Percentiles rank a stretch among this genome's conserved stretches.
Conservation (phyloP, 2,888 invertebrate genomes). For the Andricus quercusramuli region DNA sequence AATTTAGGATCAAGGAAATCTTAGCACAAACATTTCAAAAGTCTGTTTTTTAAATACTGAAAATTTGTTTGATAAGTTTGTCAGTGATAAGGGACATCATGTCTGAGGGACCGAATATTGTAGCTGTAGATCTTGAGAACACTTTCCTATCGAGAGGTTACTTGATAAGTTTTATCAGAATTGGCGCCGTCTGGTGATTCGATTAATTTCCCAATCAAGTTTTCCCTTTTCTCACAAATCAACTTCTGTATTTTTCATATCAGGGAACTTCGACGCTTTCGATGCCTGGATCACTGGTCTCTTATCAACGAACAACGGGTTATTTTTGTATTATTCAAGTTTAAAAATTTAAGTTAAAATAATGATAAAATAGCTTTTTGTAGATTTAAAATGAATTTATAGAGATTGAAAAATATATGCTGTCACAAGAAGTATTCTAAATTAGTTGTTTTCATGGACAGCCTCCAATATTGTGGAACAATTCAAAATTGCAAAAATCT, state of each 20-base stretch:
- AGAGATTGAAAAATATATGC: too few species aligned
- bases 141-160: constrained; percentile 53
- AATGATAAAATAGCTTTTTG: too few species aligned
- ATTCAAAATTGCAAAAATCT: too few species aligned
- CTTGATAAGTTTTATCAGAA: constrained; percentile 69
- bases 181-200: constrained; percentile 70
- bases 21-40: not conserved
- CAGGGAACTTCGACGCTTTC: not conserved
- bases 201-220: constrained; percentile 67
- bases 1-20: not conserved
- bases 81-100: not conserved
- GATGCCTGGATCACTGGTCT: not conserved
- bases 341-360: too few species aligned
- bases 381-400: too few species aligned
- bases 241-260: not conserved
- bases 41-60: not conserved
- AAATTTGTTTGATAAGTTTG: too few species aligned
- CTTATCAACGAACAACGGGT: not conserved
- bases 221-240: constrained; percentile 46
- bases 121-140: not conserved
- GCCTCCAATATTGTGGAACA: too few species aligned
- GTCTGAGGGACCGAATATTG: not conserved
- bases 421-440: too few species aligned
- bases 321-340: not conserved
- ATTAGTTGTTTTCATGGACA: too few species aligned